Evolutionary conservation across 2,888 invertebrate genomes (phyloP).

Genomic region (Bombyx huttoni): DNA sequence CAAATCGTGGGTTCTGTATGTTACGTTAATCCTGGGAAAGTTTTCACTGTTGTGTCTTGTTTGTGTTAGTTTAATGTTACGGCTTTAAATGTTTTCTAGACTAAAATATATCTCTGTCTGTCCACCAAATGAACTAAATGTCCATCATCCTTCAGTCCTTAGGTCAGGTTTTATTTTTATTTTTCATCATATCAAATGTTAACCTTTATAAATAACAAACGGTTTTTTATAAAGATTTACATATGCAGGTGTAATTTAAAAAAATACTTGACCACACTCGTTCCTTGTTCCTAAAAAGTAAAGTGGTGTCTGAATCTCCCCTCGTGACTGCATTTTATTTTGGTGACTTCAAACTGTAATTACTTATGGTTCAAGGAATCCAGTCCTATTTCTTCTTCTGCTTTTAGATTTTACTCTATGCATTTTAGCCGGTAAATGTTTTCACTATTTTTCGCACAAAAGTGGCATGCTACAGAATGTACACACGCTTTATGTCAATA

Average conservation of each 20-base stretch:
- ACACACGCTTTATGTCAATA: no score
- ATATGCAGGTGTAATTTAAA: conserved; percentile 19
- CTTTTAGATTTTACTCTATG: conserved; percentile 18
- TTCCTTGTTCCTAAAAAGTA: conserved; percentile 16
- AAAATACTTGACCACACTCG: neutral
- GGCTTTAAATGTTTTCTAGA: conserved; percentile 13
- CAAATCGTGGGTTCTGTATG: no score
- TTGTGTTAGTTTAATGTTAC: conserved; percentile 15
- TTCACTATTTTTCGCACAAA: neutral
- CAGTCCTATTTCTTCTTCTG: conserved; percentile 38
- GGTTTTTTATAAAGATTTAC: conserved; percentile 47
- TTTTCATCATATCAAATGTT: conserved; percentile 32
- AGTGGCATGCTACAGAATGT: no score
- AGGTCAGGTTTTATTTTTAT: conserved; percentile 20
- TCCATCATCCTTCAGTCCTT: conserved; percentile 15
- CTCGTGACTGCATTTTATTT: conserved; percentile 74
- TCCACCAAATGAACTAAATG: neutral
- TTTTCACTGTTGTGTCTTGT: conserved; percentile 6
- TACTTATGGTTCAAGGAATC: conserved; percentile 71
- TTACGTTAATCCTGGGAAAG: no score
- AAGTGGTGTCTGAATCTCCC: conserved; percentile 70
- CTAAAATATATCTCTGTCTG: neutral
- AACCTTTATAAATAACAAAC: conserved; percentile 45
- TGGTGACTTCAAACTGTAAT: conserved; percentile 72
- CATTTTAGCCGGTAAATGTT: neutral